These are phyloP conservation scores for Syngnathus acus DNA, from an alignment of 2,797 vertebrate genomes.

Conservation along the genomic window DNA sequence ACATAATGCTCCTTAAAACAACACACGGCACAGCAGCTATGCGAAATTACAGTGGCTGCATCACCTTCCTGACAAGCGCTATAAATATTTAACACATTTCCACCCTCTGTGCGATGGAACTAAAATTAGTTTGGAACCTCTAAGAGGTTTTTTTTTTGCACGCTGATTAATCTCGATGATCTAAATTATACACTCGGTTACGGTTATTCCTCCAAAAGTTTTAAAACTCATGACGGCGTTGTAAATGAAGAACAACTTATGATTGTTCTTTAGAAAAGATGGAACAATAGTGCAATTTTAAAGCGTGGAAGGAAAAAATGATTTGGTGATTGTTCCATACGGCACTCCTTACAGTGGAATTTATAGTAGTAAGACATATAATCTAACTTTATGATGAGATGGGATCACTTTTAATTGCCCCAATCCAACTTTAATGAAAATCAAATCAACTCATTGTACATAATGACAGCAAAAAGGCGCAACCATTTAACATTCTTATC, in stretches of 20 bases:
- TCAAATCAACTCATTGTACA: too few species aligned
- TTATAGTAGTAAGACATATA: too few species aligned
- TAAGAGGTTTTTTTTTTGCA: not conserved
- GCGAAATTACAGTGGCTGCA: slow-evolving; percentile 25
- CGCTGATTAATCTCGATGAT: slow-evolving; percentile 57
- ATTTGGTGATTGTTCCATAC: not conserved
- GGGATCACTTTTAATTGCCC: too few species aligned
- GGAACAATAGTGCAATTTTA: not conserved
- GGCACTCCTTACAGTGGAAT: not conserved
- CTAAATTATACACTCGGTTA: slow-evolving; percentile 45
- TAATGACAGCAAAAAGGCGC: too few species aligned
- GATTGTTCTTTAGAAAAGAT: not conserved
- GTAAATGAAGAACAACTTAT: slow-evolving; percentile 45
- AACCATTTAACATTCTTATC: too few species aligned
- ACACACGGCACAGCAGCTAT: slow-evolving; percentile 14
- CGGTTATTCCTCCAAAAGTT: slow-evolving; percentile 53
- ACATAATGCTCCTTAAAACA: slow-evolving; percentile 40
- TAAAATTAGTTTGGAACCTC: slow-evolving; percentile 1
- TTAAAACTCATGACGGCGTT: slow-evolving; percentile 57
- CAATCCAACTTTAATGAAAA: too few species aligned
- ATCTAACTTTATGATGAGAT: too few species aligned
- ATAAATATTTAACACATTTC: slow-evolving; percentile 31
- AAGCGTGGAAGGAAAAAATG: not conserved
- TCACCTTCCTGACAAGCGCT: slow-evolving; percentile 19
- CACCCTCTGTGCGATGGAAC: slow-evolving; percentile 16